These are phyloP conservation scores for Lacerta bilineata DNA, from an alignment of 2,797 vertebrate species.

Conservation along the genomic window DNA sequence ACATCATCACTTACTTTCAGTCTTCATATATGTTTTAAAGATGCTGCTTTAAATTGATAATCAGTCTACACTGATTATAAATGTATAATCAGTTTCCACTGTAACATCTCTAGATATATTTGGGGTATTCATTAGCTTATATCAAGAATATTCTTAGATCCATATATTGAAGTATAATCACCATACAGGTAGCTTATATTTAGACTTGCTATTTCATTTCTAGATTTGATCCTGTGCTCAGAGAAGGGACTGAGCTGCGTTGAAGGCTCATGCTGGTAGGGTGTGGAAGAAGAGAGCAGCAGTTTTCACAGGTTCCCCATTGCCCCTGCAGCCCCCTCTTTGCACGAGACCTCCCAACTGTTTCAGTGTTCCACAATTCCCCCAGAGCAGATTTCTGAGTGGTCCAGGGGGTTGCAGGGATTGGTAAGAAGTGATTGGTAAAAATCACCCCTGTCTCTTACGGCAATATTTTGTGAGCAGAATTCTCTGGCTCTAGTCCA, in stretches of 20 bases:
- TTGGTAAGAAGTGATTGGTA: background rate
- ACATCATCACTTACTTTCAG: no score
- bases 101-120: no score
- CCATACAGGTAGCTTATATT: no score
- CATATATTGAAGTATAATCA: no score
- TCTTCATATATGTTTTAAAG: background rate
- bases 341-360: background rate
- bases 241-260: background rate
- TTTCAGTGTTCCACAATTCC: no score
- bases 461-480: background rate
- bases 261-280: background rate
- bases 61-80: no score
- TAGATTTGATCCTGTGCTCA: background rate
- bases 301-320: background rate
- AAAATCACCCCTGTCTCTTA: background rate
- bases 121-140: no score
- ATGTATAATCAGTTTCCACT: no score
- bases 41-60: no score
- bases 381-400: background rate
- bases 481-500: background rate
- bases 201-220: background rate
- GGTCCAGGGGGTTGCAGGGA: background rate
- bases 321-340: background rate
- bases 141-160: no score
- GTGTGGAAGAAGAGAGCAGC: background rate